Evolutionary conservation across 2,888 invertebrate genomes (phyloP).

Genomic region (Orthosia incerta): DNA sequence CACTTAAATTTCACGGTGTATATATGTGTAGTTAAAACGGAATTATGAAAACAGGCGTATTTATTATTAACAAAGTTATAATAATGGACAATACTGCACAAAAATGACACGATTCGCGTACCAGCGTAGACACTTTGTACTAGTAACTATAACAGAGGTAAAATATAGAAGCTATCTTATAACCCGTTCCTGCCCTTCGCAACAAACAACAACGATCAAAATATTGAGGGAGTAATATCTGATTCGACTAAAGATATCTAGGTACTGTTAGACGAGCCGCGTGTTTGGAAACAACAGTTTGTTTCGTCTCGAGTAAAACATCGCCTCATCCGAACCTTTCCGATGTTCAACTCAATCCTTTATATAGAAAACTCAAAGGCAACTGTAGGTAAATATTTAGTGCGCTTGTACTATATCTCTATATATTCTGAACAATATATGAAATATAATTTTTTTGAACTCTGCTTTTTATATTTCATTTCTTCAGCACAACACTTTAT

Average conservation of each 20-base stretch:
- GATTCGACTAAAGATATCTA: conserved; percentile 77
- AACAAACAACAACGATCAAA: conserved; percentile 83
- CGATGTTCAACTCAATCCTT: conserved; percentile 6
- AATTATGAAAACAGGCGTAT: conserved; percentile 71
- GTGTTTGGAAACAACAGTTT: conserved; percentile 68
- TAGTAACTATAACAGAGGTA: conserved; percentile 83
- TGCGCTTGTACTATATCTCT: conserved; percentile 26
- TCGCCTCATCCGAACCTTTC: conserved; percentile 33
- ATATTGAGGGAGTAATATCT: conserved; percentile 78
- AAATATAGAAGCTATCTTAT: conserved; percentile 86
- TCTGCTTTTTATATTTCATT: conserved; percentile 20
- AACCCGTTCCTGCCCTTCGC: conserved; percentile 79
- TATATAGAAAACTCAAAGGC: conserved; percentile 8
- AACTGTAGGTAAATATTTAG: conserved; percentile 30
- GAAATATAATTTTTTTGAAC: conserved; percentile 21
- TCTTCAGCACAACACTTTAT: conserved; percentile 38
- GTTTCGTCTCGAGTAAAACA: conserved; percentile 46
- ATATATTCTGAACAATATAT: conserved; percentile 50
- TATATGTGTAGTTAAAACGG: conserved; percentile 69
- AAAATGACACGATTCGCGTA: conserved; percentile 71
- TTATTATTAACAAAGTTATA: conserved; percentile 68
- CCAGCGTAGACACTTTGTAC: conserved; percentile 81
- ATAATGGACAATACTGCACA: conserved; percentile 75
- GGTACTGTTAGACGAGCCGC: conserved; percentile 72
- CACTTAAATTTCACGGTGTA: too few species aligned